Evolutionary conservation across 2,888 invertebrate species (phyloP), one percentile per base, ranked within the genome.

Genomic region (Cistogaster globosa): DNA sequence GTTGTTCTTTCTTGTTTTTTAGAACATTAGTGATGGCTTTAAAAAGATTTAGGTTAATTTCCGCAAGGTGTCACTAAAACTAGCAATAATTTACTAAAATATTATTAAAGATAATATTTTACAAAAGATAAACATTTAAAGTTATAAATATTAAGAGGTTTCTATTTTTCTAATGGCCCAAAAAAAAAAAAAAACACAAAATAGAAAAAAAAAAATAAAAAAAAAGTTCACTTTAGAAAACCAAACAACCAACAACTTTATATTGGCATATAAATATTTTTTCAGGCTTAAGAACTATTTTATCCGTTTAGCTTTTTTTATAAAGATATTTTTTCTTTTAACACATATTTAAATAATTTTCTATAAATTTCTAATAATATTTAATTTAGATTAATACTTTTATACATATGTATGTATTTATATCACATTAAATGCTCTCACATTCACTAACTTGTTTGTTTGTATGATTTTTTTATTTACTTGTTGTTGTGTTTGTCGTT

Each of bases 11-110:
- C 68, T 51, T 80, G 20, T 53, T 69, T 80, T 84, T 58, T 38
- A 71, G 77, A 81, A 84, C 77, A 62, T 81, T 67, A 76, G 71
- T 76, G 60, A 76, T 67, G 71, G 78, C 55, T 51, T 16, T 60
- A 76, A 69, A 69, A 68, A 76, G 42, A n/a, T n/a, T n/a, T 18
- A 71, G 63, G 71, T 74, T 57, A 16, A 42, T 63, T 57, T 26
- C 76, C 81, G 77, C 63, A 77, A 71, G 80, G 57, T 69, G 57
- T 57, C 68, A 72, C 80, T 80, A 76, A 76, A 58, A 60, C 60
- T 26, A 20, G n/a, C 57, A 57, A 26, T 2, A 26, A 42, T 38
- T 51, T 45, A 55, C 9, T 45, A 38, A 57, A 68, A 42, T 57
- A n/a, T 26, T 57, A n/a, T 20, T 58, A 48, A 22, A 22, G 16